phyloP scores from a whole-genome alignment of 2,888 invertebrate genomes.

The Andrena trimmerana region DNA sequence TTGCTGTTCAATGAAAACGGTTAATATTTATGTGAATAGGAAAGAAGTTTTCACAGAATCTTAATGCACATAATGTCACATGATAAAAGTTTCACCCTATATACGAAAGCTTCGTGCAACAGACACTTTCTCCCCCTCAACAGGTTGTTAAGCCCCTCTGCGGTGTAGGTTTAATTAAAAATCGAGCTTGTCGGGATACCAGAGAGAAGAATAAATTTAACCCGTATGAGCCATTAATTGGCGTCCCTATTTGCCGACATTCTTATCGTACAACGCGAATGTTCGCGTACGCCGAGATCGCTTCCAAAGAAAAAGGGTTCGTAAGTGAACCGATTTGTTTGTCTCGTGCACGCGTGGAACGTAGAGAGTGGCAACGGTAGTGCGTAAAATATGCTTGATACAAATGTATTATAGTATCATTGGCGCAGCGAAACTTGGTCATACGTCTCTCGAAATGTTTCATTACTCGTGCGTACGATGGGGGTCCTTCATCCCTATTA shows the following conservation, averaged over 20 bases:
- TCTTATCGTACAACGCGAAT: constrained; percentile 34
- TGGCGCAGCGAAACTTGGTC: not conserved
- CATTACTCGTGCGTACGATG: constrained; percentile 4
- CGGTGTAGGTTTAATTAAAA: constrained; percentile 64
- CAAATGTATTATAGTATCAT: not conserved
- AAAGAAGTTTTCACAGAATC: not conserved
- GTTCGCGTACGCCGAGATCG: constrained; percentile 8
- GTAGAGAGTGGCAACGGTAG: constrained; percentile 22
- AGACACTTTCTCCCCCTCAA: constrained; percentile 33
- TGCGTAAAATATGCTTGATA: not conserved
- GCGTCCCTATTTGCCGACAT: constrained; percentile 33
- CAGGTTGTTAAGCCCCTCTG: constrained; percentile 49
- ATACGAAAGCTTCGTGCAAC: constrained; percentile 36
- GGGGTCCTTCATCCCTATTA: not conserved
- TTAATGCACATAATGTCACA: not conserved
- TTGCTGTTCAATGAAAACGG: too few species aligned
- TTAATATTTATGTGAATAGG: not conserved
- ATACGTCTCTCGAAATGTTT: constrained; percentile 29
- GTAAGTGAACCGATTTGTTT: constrained; percentile 43
- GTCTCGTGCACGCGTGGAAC: not conserved
- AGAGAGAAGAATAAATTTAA: constrained; percentile 66
- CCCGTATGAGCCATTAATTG: constrained; percentile 65
- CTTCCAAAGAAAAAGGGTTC: constrained; percentile 9
- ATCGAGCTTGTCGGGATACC: constrained; percentile 60
- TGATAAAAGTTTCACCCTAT: constrained; percentile 37